Evolutionary conservation across 2,888 invertebrate species (phyloP), one percentile per base, ranked within the genome.

Genomic region (Alviniconcha strummeri): DNA sequence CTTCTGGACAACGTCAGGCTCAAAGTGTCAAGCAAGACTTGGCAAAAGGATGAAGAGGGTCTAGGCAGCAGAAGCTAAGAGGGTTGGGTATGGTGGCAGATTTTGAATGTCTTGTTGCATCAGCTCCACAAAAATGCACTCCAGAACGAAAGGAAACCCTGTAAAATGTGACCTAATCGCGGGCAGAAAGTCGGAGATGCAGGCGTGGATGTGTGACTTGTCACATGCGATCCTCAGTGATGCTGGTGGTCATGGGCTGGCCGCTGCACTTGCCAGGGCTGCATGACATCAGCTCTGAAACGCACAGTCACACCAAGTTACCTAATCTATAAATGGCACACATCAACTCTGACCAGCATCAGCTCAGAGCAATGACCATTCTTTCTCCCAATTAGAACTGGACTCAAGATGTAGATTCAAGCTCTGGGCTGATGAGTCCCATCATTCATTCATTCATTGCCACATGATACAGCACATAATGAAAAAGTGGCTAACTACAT

Each of bases 281-380:
- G 67, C 85, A 85, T 4, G 86, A 86, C 86, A 87, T 87, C 85
- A 87, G 84, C 87, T 87, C 87, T 86, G 84, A 36, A 79, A 69
- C 17, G 19, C 13, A 55, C 76, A 15, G 17, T 17, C 69, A 69
- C n/a, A 17, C 69, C 3, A 19, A 74, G 36, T 74, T 8, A 52
- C 17, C 9, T 36, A 36, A 36, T 36, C 36, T 36, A 36, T 36
- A 36, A 36, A 36, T 36, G 36, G 36, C 36, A 36, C 36, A 36
- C 36, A 36, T 36, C 36, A 36, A 3, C 36, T 36, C 36, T 36
- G 36, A 36, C 1, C 36, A 36, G 36, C 36, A 36, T 36, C 36
- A 36, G 36, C 36, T 36, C 36, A 36, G 36, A 36, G 36, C 36
- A 36, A 36, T 36, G 36, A 36, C 36, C 36, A 36, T 36, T 36